Evolutionary conservation across 2,888 invertebrate species (phyloP).

Genomic region (Ectemnius continuus): DNA sequence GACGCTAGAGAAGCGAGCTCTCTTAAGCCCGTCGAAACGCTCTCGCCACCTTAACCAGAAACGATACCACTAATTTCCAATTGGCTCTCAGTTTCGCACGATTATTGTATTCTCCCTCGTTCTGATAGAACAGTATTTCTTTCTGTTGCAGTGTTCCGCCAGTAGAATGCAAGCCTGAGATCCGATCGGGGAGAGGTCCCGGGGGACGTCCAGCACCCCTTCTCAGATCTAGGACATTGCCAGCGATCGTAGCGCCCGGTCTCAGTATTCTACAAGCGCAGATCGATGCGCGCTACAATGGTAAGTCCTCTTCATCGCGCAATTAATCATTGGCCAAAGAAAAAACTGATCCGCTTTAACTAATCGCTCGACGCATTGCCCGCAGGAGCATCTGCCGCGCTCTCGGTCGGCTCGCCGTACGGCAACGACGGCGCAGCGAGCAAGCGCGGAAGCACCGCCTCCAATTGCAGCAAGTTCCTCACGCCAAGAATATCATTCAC

Average conservation of each 20-base stretch:
- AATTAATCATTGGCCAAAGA: no score
- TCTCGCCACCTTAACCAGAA: not conserved
- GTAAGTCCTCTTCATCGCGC: conserved; percentile 31
- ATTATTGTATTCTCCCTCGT: not conserved
- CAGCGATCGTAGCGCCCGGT: conserved; percentile 92
- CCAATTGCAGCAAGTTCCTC: conserved; percentile 67
- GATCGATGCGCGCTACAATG: conserved; percentile 84
- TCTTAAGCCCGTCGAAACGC: no score
- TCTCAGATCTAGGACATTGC: conserved; percentile 90
- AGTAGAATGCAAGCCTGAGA: conserved; percentile 69
- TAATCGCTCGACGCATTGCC: no score
- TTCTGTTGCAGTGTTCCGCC: conserved; percentile 60
- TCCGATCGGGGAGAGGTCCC: conserved; percentile 71
- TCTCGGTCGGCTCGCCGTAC: conserved; percentile 58
- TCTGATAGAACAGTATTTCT: not conserved
- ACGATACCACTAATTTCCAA: not conserved
- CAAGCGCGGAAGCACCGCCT: conserved; percentile 66
- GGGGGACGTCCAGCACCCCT: conserved; percentile 85
- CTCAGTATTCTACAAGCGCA: conserved; percentile 90
- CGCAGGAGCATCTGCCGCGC: conserved; percentile 62
- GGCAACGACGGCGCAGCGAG: conserved; percentile 54
- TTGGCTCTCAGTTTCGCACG: not conserved
- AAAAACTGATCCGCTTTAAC: no score
- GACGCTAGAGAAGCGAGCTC: no score
- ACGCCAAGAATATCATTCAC: conserved; percentile 76